Evolutionary conservation across 2,888 invertebrate genomes (phyloP).

Genomic region (Torymus aiolomorphi): DNA sequence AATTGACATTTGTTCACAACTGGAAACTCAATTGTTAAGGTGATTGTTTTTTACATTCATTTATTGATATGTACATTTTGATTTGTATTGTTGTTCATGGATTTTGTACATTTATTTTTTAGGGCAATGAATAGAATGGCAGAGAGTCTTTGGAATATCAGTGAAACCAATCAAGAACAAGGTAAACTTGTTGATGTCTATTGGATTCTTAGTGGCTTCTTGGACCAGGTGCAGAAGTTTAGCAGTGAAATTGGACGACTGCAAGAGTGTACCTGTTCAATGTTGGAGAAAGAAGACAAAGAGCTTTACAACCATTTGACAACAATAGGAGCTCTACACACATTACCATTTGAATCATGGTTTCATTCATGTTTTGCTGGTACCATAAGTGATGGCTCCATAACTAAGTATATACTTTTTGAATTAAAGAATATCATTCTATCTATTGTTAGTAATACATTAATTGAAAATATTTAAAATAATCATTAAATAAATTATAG

Average conservation of each 20-base stretch:
- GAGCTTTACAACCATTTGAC: constrained; percentile 83
- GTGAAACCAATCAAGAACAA: constrained; percentile 79
- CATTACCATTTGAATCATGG: constrained; percentile 86
- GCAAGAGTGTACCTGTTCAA: constrained; percentile 81
- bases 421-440: constrained; percentile 10
- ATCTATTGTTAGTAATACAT: constrained; percentile 18
- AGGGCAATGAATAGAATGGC: constrained; percentile 76
- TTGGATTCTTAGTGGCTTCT: constrained; percentile 88
- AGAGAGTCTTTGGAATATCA: constrained; percentile 83
- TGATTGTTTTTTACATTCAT: constrained; percentile 39
- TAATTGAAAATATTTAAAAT: background rate
- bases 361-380: constrained; percentile 90
- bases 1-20: constrained; percentile 70
- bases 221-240: constrained; percentile 82
- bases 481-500: constrained; percentile 75
- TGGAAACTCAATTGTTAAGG: constrained; percentile 71
- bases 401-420: constrained; percentile 81
- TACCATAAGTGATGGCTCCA: constrained; percentile 85
- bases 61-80: constrained; percentile 1
- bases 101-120: constrained; percentile 19
- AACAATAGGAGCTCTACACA: constrained; percentile 81
- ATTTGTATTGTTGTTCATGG: background rate
- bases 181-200: constrained; percentile 82
- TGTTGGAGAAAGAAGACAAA: constrained; percentile 87
- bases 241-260: constrained; percentile 81